phyloP scores from a whole-genome alignment of 2,888 invertebrate species.

The Drosophila gaucha region DNA sequence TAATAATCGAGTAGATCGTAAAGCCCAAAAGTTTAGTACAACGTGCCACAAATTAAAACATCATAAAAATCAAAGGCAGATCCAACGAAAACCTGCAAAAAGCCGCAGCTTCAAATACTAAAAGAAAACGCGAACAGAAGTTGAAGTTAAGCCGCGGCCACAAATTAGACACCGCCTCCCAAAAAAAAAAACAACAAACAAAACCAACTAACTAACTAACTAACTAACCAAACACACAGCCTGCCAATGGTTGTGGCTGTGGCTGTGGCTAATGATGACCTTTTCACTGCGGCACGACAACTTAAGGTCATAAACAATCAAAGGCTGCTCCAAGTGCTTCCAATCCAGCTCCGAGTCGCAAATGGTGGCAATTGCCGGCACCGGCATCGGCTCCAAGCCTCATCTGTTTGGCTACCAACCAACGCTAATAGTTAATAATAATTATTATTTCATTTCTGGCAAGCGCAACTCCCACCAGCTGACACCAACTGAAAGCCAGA shows the following conservation, averaged over 20 bases:
- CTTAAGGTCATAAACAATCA: slow-evolving; percentile 83
- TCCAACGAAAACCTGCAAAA: slow-evolving; percentile 51
- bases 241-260: slow-evolving; percentile 39
- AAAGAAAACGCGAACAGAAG: slow-evolving; percentile 71
- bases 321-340: slow-evolving; percentile 56
- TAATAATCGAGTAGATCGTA: slow-evolving; percentile 36
- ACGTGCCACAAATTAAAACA: slow-evolving; percentile 79
- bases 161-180: slow-evolving; percentile 77
- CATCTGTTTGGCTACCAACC: slow-evolving; percentile 63
- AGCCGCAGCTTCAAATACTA: slow-evolving; percentile 28
- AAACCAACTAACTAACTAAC: slow-evolving; percentile 46
- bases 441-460: slow-evolving; percentile 81
- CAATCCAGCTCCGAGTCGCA: slow-evolving; percentile 24
- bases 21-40: slow-evolving; percentile 56
- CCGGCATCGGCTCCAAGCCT: slow-evolving; percentile 31
- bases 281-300: slow-evolving; percentile 82
- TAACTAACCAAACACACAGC: slow-evolving; percentile 54
- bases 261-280: slow-evolving; percentile 78
- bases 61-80: slow-evolving; percentile 72
- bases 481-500: slow-evolving; percentile 76
- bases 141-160: slow-evolving; percentile 68
- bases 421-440: slow-evolving; percentile 81
- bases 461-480: slow-evolving; percentile 78
- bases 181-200: slow-evolving; percentile 1
- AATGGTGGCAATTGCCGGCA: slow-evolving; percentile 70